phyloP scores from a whole-genome alignment of 1,140 invertebrate species.

The Orchestia grillus region DNA sequence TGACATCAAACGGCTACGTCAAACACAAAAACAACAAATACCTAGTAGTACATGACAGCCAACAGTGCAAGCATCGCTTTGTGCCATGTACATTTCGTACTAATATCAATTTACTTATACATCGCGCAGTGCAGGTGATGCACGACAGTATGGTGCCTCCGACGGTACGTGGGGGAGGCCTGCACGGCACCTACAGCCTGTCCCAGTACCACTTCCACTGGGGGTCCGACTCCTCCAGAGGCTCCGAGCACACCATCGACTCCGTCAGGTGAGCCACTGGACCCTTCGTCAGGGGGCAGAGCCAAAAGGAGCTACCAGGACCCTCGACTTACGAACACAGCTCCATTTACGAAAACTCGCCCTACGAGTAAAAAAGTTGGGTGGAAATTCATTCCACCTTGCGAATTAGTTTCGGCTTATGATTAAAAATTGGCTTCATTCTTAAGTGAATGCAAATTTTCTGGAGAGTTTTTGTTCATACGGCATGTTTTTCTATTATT shows the following conservation, averaged over 20 bases:
- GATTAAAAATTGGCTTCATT: no score
- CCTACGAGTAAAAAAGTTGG: no score
- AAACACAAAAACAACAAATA: background rate
- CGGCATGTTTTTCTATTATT: no score
- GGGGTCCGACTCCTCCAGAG: conserved; percentile 71
- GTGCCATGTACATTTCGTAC: background rate
- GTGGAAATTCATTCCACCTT: no score
- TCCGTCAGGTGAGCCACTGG: conserved; percentile 69
- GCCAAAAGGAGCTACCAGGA: no score
- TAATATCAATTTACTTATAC: background rate
- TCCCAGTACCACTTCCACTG: conserved; percentile 75
- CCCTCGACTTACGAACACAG: no score
- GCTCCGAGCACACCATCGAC: conserved; percentile 75
- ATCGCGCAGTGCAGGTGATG: conserved; percentile 21
- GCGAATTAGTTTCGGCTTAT: no score
- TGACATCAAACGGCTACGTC: background rate
- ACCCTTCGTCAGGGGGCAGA: no score
- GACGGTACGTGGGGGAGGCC: conserved; percentile 69
- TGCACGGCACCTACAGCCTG: conserved; percentile 72
- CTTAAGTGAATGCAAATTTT: no score
- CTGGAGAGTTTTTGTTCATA: no score
- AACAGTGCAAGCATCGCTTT: background rate
- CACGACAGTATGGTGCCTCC: conserved; percentile 19
- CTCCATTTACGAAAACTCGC: no score
- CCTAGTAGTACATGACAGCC: background rate